Base-by-base conservation (phyloP, 2,888 invertebrate species). In the Rhagium mordax region DNA sequence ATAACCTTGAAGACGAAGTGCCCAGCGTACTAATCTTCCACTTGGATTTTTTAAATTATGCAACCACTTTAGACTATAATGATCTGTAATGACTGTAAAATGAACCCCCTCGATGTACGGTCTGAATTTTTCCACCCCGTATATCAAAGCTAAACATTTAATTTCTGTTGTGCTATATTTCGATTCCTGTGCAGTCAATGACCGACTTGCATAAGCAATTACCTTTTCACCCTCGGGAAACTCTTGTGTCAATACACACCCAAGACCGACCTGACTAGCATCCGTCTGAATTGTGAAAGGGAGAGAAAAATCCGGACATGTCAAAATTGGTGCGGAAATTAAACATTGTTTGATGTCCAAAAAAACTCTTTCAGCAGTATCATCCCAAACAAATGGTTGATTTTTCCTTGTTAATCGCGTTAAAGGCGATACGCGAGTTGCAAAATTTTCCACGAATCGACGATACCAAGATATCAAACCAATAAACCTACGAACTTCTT, bases 151-250 rank as follows among this genome's bases (percentile, higher is more conserved):
- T 27, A 55, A 55, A n/a, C 55, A 55, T 55, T 55, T 21, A 6
- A 55, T 8, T 10, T 55, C 55, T n/a, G 55, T 21, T 2, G 41
- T 18, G 18, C 47, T 61, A 5, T 61, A 61, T 4, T 61, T 61
- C 2, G 41, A 1, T 16, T 61, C 47, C 16, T 41, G 33, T 2
- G 21, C 2, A 3, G 61, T 61, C 5, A 61, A 8, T 1, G 41
- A 15, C 2, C 61, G 3, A 61, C 41, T 41, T 6, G 47, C 61
- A 20, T 61, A 61, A 18, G 61, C 33, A 33, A 61, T 41, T 5
- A 61, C 20, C 20, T 61, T 61, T 41, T 61, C 61, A 29, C 41
- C 61, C 1, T 41, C 61, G 1, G n/a, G 41, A 41, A 61, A 61
- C 13, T 41, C 3, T 59, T 16, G 16, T 3, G 16, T 49, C 3